These are phyloP conservation scores for Tetramorium parvispinum DNA, from an alignment of 1,140 invertebrate genomes.

Conservation along the genomic window DNA sequence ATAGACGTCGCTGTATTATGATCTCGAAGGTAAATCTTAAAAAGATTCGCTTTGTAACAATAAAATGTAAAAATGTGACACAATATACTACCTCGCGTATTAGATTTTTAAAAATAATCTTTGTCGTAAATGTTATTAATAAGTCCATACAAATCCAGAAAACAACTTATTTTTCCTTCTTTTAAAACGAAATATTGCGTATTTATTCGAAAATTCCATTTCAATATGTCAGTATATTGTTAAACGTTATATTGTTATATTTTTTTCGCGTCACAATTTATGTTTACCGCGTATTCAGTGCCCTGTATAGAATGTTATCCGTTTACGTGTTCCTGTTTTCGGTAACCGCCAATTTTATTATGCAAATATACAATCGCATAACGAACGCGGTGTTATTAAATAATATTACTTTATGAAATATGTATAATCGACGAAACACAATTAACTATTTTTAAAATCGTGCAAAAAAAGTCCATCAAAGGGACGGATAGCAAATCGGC, in stretches of 20 bases:
- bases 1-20: not conserved
- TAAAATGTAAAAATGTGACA: not conserved
- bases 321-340: conserved; percentile 22
- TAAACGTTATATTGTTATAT: not conserved
- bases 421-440: not conserved
- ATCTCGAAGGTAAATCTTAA: not conserved
- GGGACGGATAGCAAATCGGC: no score
- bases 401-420: conserved; percentile 4
- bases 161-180: not conserved
- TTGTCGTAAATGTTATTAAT: not conserved
- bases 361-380: conserved; percentile 20
- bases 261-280: conserved; percentile 15
- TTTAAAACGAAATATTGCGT: not conserved
- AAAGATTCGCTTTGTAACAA: not conserved
- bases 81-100: not conserved
- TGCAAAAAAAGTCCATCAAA: not conserved
- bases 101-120: not conserved
- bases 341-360: conserved; percentile 37
- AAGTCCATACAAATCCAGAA: not conserved
- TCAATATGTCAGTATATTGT: not conserved
- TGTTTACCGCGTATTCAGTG: not conserved
- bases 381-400: conserved; percentile 10
- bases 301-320: conserved; percentile 7
- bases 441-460: conserved; percentile 11
- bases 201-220: conserved; percentile 22